A percentile compares a stretch with the other conserved stretches of the same genome.
These are phyloP conservation scores for Chrysolina americana DNA, from an alignment of 2,888 invertebrate genomes.

Conservation along the genomic window DNA sequence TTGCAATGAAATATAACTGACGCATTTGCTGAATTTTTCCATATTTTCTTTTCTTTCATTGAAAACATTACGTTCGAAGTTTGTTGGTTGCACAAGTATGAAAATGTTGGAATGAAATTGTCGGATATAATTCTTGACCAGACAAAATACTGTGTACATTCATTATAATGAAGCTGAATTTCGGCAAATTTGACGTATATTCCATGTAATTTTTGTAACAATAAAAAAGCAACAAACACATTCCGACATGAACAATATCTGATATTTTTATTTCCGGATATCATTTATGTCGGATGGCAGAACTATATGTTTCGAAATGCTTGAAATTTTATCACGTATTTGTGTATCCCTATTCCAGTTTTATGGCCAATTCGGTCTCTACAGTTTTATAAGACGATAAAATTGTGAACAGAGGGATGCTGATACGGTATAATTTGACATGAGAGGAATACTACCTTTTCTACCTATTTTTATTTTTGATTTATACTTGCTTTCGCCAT, in stretches of 20 bases:
- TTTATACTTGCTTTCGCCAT: constrained; percentile 25
- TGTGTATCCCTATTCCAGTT: constrained; percentile 10
- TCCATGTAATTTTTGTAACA: neutral
- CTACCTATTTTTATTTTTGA: constrained; percentile 39
- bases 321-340: constrained; percentile 22
- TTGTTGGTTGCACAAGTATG: too few relatives aligned
- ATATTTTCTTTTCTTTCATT: too few relatives aligned
- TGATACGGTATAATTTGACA: constrained; percentile 43
- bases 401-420: constrained; percentile 37
- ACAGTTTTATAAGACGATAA: constrained; percentile 33
- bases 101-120: too few relatives aligned
- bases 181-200: neutral
- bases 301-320: constrained; percentile 8
- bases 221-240: neutral
- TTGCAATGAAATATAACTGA: too few relatives aligned
- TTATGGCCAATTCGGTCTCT: constrained; percentile 17
- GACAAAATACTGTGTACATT: too few relatives aligned
- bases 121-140: too few relatives aligned
- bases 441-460: constrained; percentile 39
- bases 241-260: neutral
- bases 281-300: neutral
- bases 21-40: too few relatives aligned
- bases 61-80: too few relatives aligned
- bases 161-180: too few relatives aligned
- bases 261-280: constrained; percentile 8